phyloP scores from a whole-genome alignment of 2,113 vertebrate genomes.

The Ctenodactylus gundi region DNA sequence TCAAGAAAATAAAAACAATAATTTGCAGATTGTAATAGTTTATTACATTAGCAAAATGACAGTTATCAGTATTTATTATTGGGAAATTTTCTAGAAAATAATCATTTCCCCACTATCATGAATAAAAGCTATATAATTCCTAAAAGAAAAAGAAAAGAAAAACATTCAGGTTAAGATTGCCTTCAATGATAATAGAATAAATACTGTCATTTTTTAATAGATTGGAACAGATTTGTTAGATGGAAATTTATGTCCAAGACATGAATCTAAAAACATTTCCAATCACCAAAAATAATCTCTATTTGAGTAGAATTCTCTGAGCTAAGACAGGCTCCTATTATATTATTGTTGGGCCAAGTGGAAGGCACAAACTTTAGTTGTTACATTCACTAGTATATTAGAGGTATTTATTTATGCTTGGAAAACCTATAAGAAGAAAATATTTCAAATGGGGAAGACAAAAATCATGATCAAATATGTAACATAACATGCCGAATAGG shows the following conservation, averaged over 20 bases:
- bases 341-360: neutral
- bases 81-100: neutral
- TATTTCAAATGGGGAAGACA: conserved; percentile 19
- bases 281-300: neutral
- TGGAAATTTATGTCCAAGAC: neutral
- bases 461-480: conserved; percentile 54
- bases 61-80: neutral
- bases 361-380: conserved; percentile 5
- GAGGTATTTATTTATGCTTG: conserved; percentile 20
- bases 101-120: neutral
- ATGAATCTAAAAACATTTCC: conserved; percentile 27
- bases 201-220: conserved; percentile 30
- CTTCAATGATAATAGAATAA: neutral
- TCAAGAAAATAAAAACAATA: conserved; percentile 15
- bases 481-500: conserved; percentile 50
- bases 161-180: neutral
- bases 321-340: neutral
- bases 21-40: neutral
- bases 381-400: neutral
- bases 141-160: conserved; percentile 10
- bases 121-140: neutral
- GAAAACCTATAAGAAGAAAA: conserved; percentile 30
- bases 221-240: neutral
- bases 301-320: neutral
- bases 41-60: neutral